Base-by-base conservation (phyloP, 1,140 invertebrate species). In the Gonioctena quinquepunctata region DNA sequence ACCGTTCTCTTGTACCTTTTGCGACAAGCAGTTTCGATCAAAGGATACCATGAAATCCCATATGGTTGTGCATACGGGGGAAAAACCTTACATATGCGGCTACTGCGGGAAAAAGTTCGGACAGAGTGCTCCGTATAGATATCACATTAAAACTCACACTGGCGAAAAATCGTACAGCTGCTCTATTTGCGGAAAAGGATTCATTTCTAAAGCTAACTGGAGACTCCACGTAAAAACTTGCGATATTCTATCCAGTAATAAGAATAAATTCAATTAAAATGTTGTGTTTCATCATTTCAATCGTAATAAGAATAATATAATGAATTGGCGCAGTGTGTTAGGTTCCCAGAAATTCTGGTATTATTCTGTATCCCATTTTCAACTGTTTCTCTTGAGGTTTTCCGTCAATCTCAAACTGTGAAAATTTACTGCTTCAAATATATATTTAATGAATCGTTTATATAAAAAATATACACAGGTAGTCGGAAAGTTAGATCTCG, bases 191-290 rank as follows among this genome's bases (percentile, higher is more conserved):
- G 82, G 86, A 22, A 86, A 91, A 73, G 79, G 87, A n/a, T 93
- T 93, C 77, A 87, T 89, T 52, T 88, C 89, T 3, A 86, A 87
- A 74, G 88, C 87, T 2, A 83, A 89, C 50, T 84, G 89, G 66
- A 88, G 88, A 57, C 86, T 85, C 75, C 89, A 90, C 74, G 84
- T 87, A 74, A 89, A 89, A 77, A 87, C 61, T 61, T 82, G 79
- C 68, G 54, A 66, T 56, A 66, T 52, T 26, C 7, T 54, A 21
- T 18, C 52, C n/a, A 57, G 18, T 57, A 13, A 28, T 13, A 28
- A 48, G 18, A 52, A 25, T 22, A 28, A 19, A 26, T 52, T 52
- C 21, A n/a, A n/a, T n/a, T n/a, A n/a, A n/a, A n/a, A n/a, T n/a
- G n/a, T n/a, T n/a, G n/a, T n/a, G n/a, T n/a, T n/a, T n/a, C n/a